Conservation (phyloP, 2,888 invertebrate genomes). For the Pyrrhosoma nymphula region DNA sequence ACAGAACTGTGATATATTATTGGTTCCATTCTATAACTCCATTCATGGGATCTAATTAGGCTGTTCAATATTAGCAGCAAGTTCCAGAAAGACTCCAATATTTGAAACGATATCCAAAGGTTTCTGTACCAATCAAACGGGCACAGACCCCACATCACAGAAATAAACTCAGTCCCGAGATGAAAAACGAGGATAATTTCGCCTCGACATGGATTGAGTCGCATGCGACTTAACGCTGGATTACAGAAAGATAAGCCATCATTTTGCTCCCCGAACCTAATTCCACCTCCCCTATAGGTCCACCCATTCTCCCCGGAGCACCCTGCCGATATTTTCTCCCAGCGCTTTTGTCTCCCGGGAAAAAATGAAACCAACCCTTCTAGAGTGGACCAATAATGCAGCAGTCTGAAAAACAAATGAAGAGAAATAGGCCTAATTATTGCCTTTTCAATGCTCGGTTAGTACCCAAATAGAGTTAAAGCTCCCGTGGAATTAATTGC, state of each 20-base stretch:
- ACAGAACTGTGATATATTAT: too few species aligned
- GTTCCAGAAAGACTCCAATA: too few species aligned
- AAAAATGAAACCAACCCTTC: not conserved
- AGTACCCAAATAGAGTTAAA: not conserved
- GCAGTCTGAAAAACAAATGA: slow-evolving; percentile 9
- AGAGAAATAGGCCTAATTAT: slow-evolving; percentile 13
- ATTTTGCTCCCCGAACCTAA: not conserved
- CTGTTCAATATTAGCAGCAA: too few species aligned
- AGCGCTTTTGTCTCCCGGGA: not conserved
- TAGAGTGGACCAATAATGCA: not conserved
- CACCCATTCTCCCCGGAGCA: not conserved
- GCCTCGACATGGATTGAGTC: not conserved
- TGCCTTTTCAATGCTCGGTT: not conserved
- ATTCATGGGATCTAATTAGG: too few species aligned
- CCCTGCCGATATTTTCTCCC: not conserved
- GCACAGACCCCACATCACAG: not conserved
- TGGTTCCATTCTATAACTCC: too few species aligned
- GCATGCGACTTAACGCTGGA: not conserved
- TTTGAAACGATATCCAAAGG: not conserved
- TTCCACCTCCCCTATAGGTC: not conserved
- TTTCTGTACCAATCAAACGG: not conserved
- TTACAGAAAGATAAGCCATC: not conserved
- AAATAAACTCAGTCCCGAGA: not conserved
- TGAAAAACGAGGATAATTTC: slow-evolving; percentile 1
- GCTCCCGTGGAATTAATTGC: slow-evolving; percentile 6